Percentiles rank a stretch among this genome's conserved stretches.
These are phyloP conservation scores for Motacilla alba DNA, from an alignment of 2,113 vertebrate genomes.

Conservation along the genomic window DNA sequence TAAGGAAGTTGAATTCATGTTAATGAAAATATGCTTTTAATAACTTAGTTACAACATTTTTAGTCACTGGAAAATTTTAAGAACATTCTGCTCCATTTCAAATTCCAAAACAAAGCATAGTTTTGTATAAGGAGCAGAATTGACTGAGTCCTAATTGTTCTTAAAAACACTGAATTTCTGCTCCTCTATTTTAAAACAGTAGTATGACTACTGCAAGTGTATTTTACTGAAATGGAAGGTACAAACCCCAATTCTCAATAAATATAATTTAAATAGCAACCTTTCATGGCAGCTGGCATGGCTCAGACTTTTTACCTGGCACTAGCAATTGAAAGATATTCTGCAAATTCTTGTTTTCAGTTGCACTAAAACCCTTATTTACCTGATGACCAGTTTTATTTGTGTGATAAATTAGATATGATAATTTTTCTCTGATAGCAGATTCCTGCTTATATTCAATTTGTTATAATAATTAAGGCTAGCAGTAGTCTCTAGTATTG, in stretches of 20 bases:
- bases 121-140: neutral
- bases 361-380: neutral
- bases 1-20: constrained; percentile 4
- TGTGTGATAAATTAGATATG: neutral
- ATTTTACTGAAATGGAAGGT: neutral
- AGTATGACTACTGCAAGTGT: neutral
- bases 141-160: neutral
- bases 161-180: neutral
- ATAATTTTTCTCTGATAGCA: neutral
- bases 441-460: neutral
- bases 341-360: neutral
- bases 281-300: neutral
- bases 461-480: neutral
- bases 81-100: neutral
- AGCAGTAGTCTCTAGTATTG: neutral
- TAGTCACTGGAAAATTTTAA: constrained; percentile 9
- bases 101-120: constrained; percentile 3
- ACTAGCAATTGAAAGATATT: neutral
- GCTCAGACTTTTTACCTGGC: neutral
- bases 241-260: neutral
- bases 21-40: constrained; percentile 19
- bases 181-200: neutral
- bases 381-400: neutral
- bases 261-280: neutral
- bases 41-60: neutral